phyloP scores from a whole-genome alignment of 2,888 invertebrate genomes.

The Adelphocoris suturalis region DNA sequence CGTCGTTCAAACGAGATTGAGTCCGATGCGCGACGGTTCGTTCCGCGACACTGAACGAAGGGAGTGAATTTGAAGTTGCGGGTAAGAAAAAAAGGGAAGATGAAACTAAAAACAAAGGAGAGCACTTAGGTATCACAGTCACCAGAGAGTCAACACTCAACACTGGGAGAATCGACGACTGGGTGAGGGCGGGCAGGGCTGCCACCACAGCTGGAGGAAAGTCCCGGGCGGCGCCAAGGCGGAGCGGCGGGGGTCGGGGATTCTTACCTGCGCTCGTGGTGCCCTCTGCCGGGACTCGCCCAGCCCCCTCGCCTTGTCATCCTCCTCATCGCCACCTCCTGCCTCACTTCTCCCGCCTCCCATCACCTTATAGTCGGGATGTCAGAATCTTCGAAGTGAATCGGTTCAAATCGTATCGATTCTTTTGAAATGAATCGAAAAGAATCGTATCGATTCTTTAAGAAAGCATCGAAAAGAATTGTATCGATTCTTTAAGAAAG shows the following conservation, averaged over 20 bases:
- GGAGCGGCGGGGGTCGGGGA: not conserved
- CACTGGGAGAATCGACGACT: conserved; percentile 1
- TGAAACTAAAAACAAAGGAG: not conserved
- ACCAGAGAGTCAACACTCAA: conserved; percentile 28
- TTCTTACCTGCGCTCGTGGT: not conserved
- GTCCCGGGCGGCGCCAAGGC: not conserved
- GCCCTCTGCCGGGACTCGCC: not conserved
- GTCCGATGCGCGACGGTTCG: not conserved
- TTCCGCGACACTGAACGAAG: not conserved
- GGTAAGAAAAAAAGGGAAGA: not conserved
- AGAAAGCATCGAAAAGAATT: too few relatives aligned
- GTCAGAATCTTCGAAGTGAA: too few relatives aligned
- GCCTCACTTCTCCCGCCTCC: too few relatives aligned
- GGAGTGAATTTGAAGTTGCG: not conserved
- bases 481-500: too few relatives aligned
- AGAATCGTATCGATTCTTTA: too few relatives aligned
- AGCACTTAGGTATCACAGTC: conserved; percentile 15
- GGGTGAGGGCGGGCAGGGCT: conserved; percentile 15
- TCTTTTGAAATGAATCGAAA: too few relatives aligned
- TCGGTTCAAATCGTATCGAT: too few relatives aligned
- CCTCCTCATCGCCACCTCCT: too few relatives aligned
- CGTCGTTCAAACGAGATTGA: too few relatives aligned
- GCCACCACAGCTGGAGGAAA: not conserved
- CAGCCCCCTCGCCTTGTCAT: too few relatives aligned
- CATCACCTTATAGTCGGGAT: too few relatives aligned